Evolutionary conservation across 2,888 invertebrate species (phyloP), one percentile per base, ranked within the genome.

Genomic region (Cosmia trapezina): DNA sequence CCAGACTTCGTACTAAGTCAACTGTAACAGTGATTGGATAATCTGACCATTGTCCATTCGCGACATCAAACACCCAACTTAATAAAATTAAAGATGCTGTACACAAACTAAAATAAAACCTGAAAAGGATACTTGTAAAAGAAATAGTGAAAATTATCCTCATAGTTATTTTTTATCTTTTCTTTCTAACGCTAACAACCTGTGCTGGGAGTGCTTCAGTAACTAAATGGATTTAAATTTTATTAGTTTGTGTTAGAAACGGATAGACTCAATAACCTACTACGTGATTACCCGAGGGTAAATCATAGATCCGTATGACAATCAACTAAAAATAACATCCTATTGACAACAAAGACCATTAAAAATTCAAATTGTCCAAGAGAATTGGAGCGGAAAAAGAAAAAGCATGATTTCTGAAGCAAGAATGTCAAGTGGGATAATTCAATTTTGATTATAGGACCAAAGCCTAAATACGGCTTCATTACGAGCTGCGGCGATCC

Each of bases 391-490:
- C 95, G 93, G 91, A 95, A 95, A 94, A 95, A 95, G 93, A 94
- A 96, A 95, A 94, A 92, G 92, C 91, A 87, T 90, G 86, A 89
- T 89, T 92, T 90, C 88, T 92, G 89, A 89, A 91, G 91, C 91
- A 94, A 94, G 94, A 96, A 94, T 95, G 96, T 96, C 96, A 95
- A 93, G 93, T 92, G 92, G 88, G 93, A 93, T 96, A 96, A 96
- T 96, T 96, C 94, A 96, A 95, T 95, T 96, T 96, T 96, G 96
- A 96, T 96, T 96, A 96, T 95, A 96, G 96, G 94, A 95, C 93
- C 94, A 94, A 95, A 92, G 93, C 92, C 89, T 94, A 95, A 96
- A 95, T 95, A 95, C 89, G 92, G 92, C 91, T 95, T 95, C 94
- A 96, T 96, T 96, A 95, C 89, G 78, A 86, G 93, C 91, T 83